Evolutionary conservation across 1,140 invertebrate species (phyloP).

Genomic region (Venustaconcha ellipsiformis): DNA sequence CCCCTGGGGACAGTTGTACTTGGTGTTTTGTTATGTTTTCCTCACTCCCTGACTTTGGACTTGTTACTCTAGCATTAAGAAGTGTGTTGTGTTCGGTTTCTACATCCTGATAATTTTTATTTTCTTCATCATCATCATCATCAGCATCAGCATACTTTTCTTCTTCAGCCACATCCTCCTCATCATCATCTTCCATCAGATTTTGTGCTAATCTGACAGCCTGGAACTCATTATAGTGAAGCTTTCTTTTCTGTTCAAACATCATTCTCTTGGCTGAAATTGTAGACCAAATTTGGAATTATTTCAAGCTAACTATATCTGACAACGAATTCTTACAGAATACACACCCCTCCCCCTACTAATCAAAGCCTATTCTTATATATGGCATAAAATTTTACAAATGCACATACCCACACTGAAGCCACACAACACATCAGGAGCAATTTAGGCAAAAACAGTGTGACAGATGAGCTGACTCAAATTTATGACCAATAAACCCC

Average conservation of each 20-base stretch:
- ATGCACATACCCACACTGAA: neutral
- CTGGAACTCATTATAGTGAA: slow-evolving; percentile 98
- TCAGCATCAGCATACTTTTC: neutral
- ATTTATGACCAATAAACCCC: no score
- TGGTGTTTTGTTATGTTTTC: no score
- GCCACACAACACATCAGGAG: neutral
- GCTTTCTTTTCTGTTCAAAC: slow-evolving; percentile 92
- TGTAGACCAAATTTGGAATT: neutral
- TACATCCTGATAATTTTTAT: no score
- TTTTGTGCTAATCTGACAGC: slow-evolving; percentile 91
- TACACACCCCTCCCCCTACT: neutral
- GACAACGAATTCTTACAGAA: neutral
- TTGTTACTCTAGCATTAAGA: no score
- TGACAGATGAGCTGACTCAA: no score
- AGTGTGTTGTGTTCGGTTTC: no score
- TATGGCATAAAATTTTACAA: neutral
- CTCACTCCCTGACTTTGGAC: no score
- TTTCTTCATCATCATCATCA: no score
- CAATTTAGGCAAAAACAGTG: neutral
- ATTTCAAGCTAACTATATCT: neutral
- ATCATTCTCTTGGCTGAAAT: slow-evolving; percentile 76
- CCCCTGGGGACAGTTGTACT: no score
- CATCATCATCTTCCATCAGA: slow-evolving; percentile 89
- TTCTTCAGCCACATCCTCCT: slow-evolving; percentile 74
- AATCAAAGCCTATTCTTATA: no score